These are phyloP conservation scores for Parapristionchus giblindavisi DNA, from an alignment of 2,888 invertebrate genomes.

Conservation along the genomic window DNA sequence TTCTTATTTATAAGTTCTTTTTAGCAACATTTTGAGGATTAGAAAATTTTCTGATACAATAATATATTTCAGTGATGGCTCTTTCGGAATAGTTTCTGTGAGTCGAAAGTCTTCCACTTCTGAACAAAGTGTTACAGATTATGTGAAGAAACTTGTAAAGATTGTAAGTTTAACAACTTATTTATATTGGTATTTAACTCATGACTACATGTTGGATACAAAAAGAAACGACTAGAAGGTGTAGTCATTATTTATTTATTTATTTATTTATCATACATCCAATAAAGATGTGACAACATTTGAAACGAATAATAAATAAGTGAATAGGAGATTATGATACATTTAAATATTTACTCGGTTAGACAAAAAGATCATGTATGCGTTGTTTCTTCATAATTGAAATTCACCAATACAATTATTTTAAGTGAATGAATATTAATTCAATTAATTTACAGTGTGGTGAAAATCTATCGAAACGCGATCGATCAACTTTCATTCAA, in stretches of 20 bases:
- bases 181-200: neutral
- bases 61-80: neutral
- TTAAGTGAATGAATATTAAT: neutral
- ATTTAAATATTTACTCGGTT: no score
- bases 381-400: neutral
- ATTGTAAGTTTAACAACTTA: neutral
- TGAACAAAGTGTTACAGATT: neutral
- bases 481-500: slow-evolving; percentile 20
- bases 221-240: no score
- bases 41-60: no score
- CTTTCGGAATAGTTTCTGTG: slow-evolving; percentile 3
- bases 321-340: no score
- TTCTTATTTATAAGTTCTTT: no score
- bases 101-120: neutral
- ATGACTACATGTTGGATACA: no score
- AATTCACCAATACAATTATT: neutral
- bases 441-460: neutral
- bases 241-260: no score
- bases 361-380: no score
- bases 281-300: no score
- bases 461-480: neutral
- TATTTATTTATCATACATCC: no score
- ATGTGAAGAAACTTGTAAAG: slow-evolving; percentile 6
- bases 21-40: no score
- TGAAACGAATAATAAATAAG: no score